Conservation (phyloP, 2,113 vertebrate species). For the Orycteropus afer region DNA sequence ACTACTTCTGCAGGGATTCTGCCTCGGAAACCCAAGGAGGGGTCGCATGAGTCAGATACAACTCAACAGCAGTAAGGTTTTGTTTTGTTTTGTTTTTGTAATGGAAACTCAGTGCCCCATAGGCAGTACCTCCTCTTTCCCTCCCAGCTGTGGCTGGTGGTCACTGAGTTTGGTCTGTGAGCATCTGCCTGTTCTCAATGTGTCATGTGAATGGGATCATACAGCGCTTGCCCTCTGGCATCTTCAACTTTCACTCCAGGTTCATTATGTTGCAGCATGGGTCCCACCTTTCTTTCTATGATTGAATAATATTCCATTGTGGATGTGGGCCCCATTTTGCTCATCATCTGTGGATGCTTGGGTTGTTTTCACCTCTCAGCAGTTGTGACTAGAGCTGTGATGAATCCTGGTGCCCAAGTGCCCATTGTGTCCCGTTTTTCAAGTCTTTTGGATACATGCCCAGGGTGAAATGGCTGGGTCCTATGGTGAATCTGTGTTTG, state of each 20-base stretch:
- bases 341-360: background rate
- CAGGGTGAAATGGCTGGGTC: background rate
- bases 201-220: background rate
- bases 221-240: background rate
- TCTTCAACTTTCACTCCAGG: too few relatives aligned
- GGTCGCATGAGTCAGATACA: too few relatives aligned
- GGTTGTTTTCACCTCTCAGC: background rate
- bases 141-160: background rate
- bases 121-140: too few relatives aligned
- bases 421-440: background rate
- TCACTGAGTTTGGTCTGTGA: background rate
- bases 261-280: background rate
- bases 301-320: background rate
- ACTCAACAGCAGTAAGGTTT: too few relatives aligned
- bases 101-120: too few relatives aligned
- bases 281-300: background rate
- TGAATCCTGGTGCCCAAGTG: too few relatives aligned
- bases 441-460: background rate
- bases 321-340: background rate
- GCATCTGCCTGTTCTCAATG: background rate
- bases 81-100: too few relatives aligned
- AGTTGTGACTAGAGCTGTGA: background rate
- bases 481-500: background rate
- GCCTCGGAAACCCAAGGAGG: too few relatives aligned
- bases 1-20: too few relatives aligned